Evolutionary conservation across 2,797 vertebrate genomes (phyloP), one percentile per base, ranked within the genome.

Genomic region (Onychomys arenicola): DNA sequence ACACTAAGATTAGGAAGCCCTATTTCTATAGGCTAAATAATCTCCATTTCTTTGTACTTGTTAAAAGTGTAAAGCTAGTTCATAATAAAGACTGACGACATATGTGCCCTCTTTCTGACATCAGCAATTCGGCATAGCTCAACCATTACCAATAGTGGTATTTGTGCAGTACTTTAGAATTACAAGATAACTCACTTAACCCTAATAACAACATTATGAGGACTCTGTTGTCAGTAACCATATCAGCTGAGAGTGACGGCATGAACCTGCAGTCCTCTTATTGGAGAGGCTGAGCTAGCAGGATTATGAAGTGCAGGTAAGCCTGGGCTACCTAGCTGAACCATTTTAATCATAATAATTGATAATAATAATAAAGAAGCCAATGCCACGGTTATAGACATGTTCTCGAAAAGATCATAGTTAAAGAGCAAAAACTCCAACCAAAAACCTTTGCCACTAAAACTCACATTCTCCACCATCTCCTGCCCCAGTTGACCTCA

Each of bases 351-450:
- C 21, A 59, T 11, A 57, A 73, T 63, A 78, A 46, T 40, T 63
- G 14, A 67, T 6, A 16, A n/a, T 75, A 43, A 12, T 75, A 25
- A 3, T 27, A 16, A 40, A 9, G 3, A 29, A 6, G 3, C 34
- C 37, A 57, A 69, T 55, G 89, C 57, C 25, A n/a, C 0, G 49
- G n/a, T 59, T 16, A 12, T 37, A 90, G 46, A 90, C 34, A 65
- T 6, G 29, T 81, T 95, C 92, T 87, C 69, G 14, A 49, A 40
- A 91, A 89, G 52, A 65, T 43, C 4, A 19, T 83, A 67, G 16
- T 75, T 91, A 65, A 89, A 78, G 67, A 71, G n/a, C 43, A 61
- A 78, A 94, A 27, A 59, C 9, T 77, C 83, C 92, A 92, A 37
- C 10, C 40, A 89, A 90, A 88, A 61, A 25, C 67, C 34, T 84